Evolutionary conservation across 92 coral and sea anemone genomes (phyloP).

Genomic region (Phenganax stokvisi): DNA sequence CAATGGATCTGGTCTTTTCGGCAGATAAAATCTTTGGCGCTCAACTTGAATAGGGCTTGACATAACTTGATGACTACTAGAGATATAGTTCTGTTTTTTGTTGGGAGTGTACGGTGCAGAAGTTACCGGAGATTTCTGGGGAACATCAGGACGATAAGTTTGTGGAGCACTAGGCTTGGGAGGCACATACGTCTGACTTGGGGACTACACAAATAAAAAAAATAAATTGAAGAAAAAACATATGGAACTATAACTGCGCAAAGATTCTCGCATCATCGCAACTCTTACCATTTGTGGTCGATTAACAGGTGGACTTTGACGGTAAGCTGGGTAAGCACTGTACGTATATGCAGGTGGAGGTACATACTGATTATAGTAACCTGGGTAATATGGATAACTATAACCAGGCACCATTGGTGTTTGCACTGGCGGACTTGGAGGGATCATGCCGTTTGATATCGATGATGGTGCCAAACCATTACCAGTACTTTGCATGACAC

Average conservation of each 20-base stretch:
- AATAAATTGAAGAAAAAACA: background rate
- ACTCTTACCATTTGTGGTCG: slow-evolving; percentile 6
- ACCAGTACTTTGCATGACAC: too few relatives aligned
- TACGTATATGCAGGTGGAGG: slow-evolving; percentile 28
- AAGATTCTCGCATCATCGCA: background rate
- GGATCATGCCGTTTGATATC: slow-evolving; percentile 5
- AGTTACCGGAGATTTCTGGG: background rate
- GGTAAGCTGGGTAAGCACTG: slow-evolving; percentile 28
- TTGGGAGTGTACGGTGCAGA: background rate
- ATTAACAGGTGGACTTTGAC: background rate
- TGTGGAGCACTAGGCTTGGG: background rate
- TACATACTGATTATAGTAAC: slow-evolving; percentile 52
- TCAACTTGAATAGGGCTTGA: slow-evolving; percentile 8
- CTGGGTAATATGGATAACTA: slow-evolving; percentile 59
- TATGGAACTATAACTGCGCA: background rate
- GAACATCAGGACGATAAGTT: background rate
- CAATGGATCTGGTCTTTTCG: background rate
- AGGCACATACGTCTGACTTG: slow-evolving; percentile 14
- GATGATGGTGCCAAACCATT: slow-evolving; percentile 36
- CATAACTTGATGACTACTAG: slow-evolving; percentile 9
- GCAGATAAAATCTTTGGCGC: background rate
- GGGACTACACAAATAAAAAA: background rate
- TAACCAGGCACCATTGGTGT: slow-evolving; percentile 13
- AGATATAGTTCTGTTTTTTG: background rate
- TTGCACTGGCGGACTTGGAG: slow-evolving; percentile 32